Percentiles rank a stretch among this genome's conserved stretches.
These are phyloP conservation scores for Andrena camellia DNA, from an alignment of 2,888 invertebrate species.

Conservation along the genomic window DNA sequence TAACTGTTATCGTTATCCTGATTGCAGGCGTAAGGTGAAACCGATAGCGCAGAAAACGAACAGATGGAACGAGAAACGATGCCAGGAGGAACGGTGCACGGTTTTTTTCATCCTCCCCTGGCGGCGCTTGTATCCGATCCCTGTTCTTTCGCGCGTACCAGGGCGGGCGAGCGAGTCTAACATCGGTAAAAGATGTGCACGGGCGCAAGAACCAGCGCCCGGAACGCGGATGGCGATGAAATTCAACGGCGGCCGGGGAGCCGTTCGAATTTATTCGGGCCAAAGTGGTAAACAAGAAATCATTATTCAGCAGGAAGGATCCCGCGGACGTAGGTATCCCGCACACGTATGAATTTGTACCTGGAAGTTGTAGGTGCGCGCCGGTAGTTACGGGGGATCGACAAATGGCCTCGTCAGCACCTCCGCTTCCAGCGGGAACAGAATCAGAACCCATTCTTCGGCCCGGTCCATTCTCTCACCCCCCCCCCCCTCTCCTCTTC, in stretches of 20 bases:
- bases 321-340: conserved; percentile 28
- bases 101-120: background rate
- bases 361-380: conserved; percentile 54
- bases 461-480: conserved; percentile 64
- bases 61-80: background rate
- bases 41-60: conserved; percentile 21
- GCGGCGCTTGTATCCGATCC: background rate
- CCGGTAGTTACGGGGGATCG: conserved; percentile 64
- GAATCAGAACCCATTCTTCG: conserved; percentile 78
- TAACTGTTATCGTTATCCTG: conserved; percentile 48
- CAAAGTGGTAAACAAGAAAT: conserved; percentile 34
- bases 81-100: background rate
- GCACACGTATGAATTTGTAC: conserved; percentile 58
- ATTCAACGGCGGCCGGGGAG: background rate
- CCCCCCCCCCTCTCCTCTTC: conserved; percentile 59
- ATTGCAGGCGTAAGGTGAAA: conserved; percentile 28
- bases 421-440: conserved; percentile 73
- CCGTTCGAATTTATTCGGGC: background rate
- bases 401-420: conserved; percentile 76
- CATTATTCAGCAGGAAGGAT: conserved; percentile 38
- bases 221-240: background rate
- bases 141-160: background rate
- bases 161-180: background rate
- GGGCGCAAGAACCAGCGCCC: background rate
- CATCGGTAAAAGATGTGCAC: background rate